Evolutionary conservation across 2,797 vertebrate species (phyloP).

Genomic region (Smutsia temminckii): DNA sequence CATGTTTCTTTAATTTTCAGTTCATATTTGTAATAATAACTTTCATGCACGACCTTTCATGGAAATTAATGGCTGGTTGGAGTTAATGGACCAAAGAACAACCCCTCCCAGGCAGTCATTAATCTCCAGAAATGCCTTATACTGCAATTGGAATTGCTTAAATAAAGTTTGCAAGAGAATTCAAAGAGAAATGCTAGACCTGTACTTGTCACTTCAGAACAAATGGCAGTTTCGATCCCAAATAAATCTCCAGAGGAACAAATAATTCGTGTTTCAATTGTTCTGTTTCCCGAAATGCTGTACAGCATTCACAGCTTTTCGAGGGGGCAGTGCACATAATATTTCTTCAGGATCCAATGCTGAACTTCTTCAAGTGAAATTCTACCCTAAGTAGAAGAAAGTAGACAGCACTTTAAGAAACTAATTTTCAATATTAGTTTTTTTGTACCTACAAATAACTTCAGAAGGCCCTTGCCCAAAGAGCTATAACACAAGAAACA

Average conservation of each 20-base stretch:
- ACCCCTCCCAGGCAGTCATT: constrained; percentile 67
- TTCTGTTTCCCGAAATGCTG: constrained; percentile 56
- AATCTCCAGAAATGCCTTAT: constrained; percentile 64
- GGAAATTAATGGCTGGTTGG: constrained; percentile 72
- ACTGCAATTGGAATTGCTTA: constrained; percentile 48
- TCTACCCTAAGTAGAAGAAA: constrained; percentile 20
- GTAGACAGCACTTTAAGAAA: background rate
- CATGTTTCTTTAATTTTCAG: constrained; percentile 66
- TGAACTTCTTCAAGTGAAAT: background rate
- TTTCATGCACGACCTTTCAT: constrained; percentile 51
- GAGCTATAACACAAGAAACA: background rate
- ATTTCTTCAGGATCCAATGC: constrained; percentile 56
- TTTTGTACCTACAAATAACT: background rate
- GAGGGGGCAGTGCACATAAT: background rate
- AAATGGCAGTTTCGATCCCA: constrained; percentile 71
- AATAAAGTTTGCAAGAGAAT: constrained; percentile 65
- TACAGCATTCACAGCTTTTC: constrained; percentile 36
- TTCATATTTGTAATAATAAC: constrained; percentile 70
- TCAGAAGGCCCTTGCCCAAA: background rate
- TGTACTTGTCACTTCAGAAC: constrained; percentile 42
- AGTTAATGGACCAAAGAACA: constrained; percentile 70
- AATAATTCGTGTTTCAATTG: constrained; percentile 70
- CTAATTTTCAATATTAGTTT: constrained; percentile 33
- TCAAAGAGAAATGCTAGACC: constrained; percentile 55
- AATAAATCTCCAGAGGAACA: constrained; percentile 66